Percentiles rank a stretch among this genome's conserved stretches.
Evolutionary conservation across 2,113 vertebrate genomes (phyloP).

Genomic region (Gobius niger): DNA sequence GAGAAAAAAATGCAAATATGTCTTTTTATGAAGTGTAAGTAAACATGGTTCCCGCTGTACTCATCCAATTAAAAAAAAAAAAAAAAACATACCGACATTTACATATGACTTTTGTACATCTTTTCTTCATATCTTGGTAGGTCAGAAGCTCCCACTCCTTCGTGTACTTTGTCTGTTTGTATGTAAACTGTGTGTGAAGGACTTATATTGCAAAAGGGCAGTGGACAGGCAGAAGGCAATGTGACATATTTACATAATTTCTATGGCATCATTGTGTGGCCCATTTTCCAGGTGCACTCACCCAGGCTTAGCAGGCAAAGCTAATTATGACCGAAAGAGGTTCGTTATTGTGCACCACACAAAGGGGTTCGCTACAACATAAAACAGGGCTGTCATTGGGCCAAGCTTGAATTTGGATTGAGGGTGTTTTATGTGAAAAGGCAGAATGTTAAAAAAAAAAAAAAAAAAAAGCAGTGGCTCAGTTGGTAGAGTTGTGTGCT

Average conservation of each 20-base stretch:
- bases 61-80: too few relatives aligned
- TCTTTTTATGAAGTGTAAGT: too few relatives aligned
- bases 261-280: constrained; percentile 8
- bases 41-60: too few relatives aligned
- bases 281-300: constrained; percentile 48
- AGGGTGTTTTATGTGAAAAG: background rate
- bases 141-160: too few relatives aligned
- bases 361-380: constrained; percentile 37
- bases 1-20: too few relatives aligned
- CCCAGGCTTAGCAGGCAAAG: constrained; percentile 32
- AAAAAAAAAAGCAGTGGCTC: background rate
- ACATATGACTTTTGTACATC: too few relatives aligned
- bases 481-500: background rate
- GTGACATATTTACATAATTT: constrained; percentile 6
- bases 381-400: constrained; percentile 21
- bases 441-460: too few relatives aligned
- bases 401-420: background rate
- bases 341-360: constrained; percentile 50
- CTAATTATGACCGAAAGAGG: constrained; percentile 54
- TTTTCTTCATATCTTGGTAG: too few relatives aligned
- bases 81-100: too few relatives aligned
- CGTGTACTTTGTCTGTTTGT: too few relatives aligned
- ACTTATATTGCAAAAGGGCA: background rate
- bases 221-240: background rate
- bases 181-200: background rate